phyloP scores from a whole-genome alignment of 2,113 vertebrate species.

The Oreochromis tanganicae region DNA sequence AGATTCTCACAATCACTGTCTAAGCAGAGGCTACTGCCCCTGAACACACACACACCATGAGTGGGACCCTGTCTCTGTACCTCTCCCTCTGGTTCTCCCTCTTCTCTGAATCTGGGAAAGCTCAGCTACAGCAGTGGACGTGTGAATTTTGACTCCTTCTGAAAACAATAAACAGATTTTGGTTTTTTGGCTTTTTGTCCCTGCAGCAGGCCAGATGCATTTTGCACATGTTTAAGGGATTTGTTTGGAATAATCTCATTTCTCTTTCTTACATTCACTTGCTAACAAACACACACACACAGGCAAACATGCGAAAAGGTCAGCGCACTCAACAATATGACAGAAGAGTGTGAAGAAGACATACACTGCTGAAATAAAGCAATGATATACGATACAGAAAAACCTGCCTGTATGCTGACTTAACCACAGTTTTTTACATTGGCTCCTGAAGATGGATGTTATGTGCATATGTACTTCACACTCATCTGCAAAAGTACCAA shows the following conservation, averaged over 20 bases:
- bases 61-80: not conserved
- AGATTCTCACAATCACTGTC: slow-evolving; percentile 69
- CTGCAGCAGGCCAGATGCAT: slow-evolving; percentile 35
- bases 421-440: not conserved
- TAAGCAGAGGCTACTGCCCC: slow-evolving; percentile 25
- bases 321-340: not conserved
- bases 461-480: not conserved
- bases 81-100: not conserved
- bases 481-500: not conserved
- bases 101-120: slow-evolving; percentile 71
- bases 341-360: not conserved
- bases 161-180: slow-evolving; percentile 68
- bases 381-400: not conserved
- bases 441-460: not conserved
- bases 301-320: not conserved
- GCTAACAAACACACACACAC: not conserved
- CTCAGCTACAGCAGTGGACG: slow-evolving; percentile 62
- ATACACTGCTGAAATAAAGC: not conserved
- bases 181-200: slow-evolving; percentile 8
- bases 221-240: slow-evolving; percentile 46
- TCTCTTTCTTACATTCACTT: not conserved
- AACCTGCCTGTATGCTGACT: not conserved
- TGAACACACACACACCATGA: slow-evolving; percentile 14
- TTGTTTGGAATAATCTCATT: not conserved
- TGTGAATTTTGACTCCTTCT: slow-evolving; percentile 80